Evolutionary conservation across 2,797 vertebrate genomes (phyloP).

Genomic region (Spondyliosoma cantharus): DNA sequence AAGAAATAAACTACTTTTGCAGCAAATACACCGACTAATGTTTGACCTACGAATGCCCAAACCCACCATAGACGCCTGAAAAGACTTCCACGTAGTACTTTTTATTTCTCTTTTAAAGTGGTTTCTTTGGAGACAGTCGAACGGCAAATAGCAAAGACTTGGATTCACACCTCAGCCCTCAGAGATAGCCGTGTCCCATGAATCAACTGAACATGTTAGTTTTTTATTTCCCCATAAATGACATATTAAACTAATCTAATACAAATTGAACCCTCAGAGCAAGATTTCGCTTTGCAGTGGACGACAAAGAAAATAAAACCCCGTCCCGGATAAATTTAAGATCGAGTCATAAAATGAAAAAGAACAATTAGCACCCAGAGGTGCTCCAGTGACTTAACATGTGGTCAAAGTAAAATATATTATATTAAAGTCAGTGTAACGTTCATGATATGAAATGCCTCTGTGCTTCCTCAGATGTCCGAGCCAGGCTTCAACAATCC

Average conservation of each 20-base stretch:
- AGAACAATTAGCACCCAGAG: conserved; percentile 32
- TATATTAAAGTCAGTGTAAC: conserved; percentile 13
- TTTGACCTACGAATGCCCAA: conserved; percentile 19
- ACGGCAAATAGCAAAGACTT: conserved; percentile 22
- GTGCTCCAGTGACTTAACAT: conserved; percentile 35
- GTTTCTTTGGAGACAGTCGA: conserved; percentile 39
- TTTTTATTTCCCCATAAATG: conserved; percentile 57
- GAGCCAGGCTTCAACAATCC: conserved; percentile 28
- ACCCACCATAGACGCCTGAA: conserved; percentile 12
- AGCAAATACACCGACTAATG: conserved; percentile 29
- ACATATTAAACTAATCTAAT: conserved; percentile 46
- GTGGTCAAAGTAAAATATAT: conserved; percentile 27
- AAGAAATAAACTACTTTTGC: conserved; percentile 50
- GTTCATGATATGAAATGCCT: conserved; percentile 3
- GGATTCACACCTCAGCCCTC: conserved; percentile 53
- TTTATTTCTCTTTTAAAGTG: conserved; percentile 30
- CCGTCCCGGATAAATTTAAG: conserved; percentile 32
- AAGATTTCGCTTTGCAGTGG: conserved; percentile 6
- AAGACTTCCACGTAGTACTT: conserved; percentile 20
- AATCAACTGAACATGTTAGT: conserved; percentile 26
- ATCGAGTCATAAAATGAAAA: conserved; percentile 38
- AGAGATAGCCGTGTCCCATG: conserved; percentile 25
- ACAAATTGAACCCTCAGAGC: conserved; percentile 25
- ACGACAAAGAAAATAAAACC: conserved; percentile 40
- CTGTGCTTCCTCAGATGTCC: conserved; percentile 19